Evolutionary conservation across 2,113 vertebrate species (phyloP).

Genomic region (Octodon degus): DNA sequence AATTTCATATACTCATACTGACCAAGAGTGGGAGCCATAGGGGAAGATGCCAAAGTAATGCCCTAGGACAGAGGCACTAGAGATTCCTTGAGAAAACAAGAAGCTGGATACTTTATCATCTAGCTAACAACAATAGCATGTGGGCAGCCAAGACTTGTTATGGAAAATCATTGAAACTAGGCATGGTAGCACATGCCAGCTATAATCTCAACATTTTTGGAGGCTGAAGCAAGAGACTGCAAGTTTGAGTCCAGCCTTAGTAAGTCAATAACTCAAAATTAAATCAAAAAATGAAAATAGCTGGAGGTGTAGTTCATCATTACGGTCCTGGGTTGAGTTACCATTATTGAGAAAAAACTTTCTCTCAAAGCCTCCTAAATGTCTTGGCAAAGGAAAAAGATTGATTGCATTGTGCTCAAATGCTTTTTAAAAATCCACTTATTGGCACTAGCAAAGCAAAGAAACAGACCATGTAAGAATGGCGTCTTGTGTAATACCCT

Average conservation of each 20-base stretch:
- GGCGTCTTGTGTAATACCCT: too few species aligned
- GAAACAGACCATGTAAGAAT: too few species aligned
- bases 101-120: background rate
- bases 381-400: background rate
- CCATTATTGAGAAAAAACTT: background rate
- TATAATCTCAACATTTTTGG: background rate
- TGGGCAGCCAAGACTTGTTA: background rate
- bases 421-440: background rate
- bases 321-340: background rate
- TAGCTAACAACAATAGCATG: background rate
- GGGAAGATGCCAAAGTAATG: background rate
- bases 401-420: background rate
- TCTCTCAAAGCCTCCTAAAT: background rate
- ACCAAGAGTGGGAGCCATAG: background rate
- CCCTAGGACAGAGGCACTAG: background rate
- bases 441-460: background rate
- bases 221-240: background rate
- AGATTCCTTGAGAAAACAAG: background rate
- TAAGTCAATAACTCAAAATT: background rate
- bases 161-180: background rate
- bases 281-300: background rate
- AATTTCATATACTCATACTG: background rate
- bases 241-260: background rate
- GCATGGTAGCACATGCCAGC: background rate
- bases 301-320: background rate